phyloP scores from a whole-genome alignment of 1,140 invertebrate species.

The Tetranychus cinnabarinus region DNA sequence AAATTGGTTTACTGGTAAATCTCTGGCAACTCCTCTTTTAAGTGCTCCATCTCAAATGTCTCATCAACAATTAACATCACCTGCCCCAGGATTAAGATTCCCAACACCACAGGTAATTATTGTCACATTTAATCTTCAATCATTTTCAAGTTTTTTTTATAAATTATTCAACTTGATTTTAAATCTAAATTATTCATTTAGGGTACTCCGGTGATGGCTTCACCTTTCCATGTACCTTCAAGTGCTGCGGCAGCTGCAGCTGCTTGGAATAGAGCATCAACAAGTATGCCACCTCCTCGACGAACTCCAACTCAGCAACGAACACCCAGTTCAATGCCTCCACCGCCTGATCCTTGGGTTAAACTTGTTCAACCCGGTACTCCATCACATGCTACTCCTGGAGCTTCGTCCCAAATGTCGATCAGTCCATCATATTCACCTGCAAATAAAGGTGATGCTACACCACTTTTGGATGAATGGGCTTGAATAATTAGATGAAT shows the following conservation, averaged over 20 bases:
- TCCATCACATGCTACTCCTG: constrained; percentile 6
- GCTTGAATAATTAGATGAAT: background rate
- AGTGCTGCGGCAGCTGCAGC: background rate
- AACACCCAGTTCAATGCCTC: too few species aligned
- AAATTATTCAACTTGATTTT: too few species aligned
- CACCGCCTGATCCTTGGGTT: background rate
- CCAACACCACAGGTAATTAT: too few species aligned
- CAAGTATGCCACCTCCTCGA: constrained; percentile 12
- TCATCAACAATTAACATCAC: too few species aligned
- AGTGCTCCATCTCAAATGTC: too few species aligned
- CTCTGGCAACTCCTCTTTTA: too few species aligned
- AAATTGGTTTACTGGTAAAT: too few species aligned
- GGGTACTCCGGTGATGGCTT: background rate
- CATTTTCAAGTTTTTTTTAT: too few species aligned
- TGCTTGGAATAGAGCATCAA: constrained; percentile 13
- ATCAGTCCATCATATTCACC: constrained; percentile 7
- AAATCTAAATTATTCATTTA: too few species aligned
- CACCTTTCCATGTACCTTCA: too few species aligned
- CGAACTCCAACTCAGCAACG: background rate
- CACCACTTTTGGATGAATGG: constrained; percentile 9
- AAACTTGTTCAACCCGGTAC: background rate
- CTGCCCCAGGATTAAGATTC: too few species aligned
- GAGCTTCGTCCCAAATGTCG: constrained; percentile 8
- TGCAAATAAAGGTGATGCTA: constrained; percentile 5
- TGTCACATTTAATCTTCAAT: too few species aligned